Evolutionary conservation across 2,888 invertebrate genomes (phyloP).

Genomic region (Sericinus montela): DNA sequence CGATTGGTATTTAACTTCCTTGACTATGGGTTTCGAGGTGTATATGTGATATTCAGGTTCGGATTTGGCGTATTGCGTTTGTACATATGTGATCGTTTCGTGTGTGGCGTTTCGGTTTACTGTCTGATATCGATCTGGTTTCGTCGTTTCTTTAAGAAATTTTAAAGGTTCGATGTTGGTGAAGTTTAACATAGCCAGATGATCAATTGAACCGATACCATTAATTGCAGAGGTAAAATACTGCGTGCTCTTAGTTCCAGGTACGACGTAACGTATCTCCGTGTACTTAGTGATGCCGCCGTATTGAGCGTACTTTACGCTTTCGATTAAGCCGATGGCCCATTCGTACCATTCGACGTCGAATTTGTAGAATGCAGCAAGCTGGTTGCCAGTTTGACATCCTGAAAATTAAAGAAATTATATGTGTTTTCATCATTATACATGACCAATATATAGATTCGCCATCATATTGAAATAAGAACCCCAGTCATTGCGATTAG

Average conservation of each 20-base stretch:
- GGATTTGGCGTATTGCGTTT: constrained; percentile 56
- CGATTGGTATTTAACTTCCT: constrained; percentile 24
- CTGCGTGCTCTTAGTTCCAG: constrained; percentile 26
- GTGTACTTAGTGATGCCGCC: constrained; percentile 38
- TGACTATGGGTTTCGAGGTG: constrained; percentile 32
- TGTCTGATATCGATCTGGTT: too few relatives aligned
- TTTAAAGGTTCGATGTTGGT: too few relatives aligned
- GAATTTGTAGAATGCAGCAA: constrained; percentile 80
- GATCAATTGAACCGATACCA: too few relatives aligned
- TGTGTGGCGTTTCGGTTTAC: constrained; percentile 36
- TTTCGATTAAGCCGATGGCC: constrained; percentile 65
- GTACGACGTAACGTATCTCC: constrained; percentile 36
- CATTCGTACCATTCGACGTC: constrained; percentile 80
- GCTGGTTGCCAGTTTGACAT: constrained; percentile 59
- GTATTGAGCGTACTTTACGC: constrained; percentile 54
- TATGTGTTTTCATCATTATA: too few relatives aligned
- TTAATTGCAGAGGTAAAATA: too few relatives aligned
- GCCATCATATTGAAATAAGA: too few relatives aligned
- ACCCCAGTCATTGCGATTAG: too few relatives aligned
- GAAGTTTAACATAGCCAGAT: too few relatives aligned
- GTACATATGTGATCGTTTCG: constrained; percentile 48
- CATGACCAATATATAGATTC: too few relatives aligned
- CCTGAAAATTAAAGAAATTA: neutral
- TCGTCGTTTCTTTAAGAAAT: too few relatives aligned
- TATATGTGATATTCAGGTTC: constrained; percentile 37